Base-by-base conservation (phyloP, 2,797 vertebrate species). In the Spea hammondii region DNA sequence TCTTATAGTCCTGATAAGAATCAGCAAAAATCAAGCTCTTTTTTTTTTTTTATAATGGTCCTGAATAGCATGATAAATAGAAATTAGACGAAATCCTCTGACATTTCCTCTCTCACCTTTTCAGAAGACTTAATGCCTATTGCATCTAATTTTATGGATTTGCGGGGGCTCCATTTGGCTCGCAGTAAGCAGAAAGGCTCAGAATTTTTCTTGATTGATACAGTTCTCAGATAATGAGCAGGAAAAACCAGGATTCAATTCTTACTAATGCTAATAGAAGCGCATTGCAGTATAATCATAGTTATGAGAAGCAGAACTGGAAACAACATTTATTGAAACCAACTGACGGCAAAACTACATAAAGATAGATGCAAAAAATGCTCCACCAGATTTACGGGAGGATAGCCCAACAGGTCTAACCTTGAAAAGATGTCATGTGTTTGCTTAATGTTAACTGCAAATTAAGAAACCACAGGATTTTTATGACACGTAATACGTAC, bases 1-100 rank as follows among this genome's bases (percentile, higher is more conserved):
- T 12, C 11, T 45, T 48, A 55, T 13, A 10, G n/a, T 48, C 78
- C 78, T 70, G 54, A 74, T 65, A 79, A 54, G 32, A 74, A 79
- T 74, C 78, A 62, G 65, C 72, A 64, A 57, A 72, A 70, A 79
- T 79, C 65, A 74, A 14, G 72, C 48, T 74, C 54, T 69, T 74
- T 45, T 13, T 57, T 13, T 57, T 62, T 79, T 74, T 74, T 32
- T 70, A 45, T 70, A 74, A 74, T 65, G 48, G 32, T 9, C 65
- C n/a, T 54, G 70, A 74, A 70, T 70, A 67, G n/a, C 55, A 13
- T 70, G 66, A 70, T 74, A 74, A 79, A 46, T 65, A 74, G 65
- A 65, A 53, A 50, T 64, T 53, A 74, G 49, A 65, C 12, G 65
- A 70, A 55, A 64, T 64, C 17, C 62, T 46, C 46, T 64, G 72